Evolutionary conservation across 2,888 invertebrate species (phyloP).

Genomic region (Gerris lacustris): DNA sequence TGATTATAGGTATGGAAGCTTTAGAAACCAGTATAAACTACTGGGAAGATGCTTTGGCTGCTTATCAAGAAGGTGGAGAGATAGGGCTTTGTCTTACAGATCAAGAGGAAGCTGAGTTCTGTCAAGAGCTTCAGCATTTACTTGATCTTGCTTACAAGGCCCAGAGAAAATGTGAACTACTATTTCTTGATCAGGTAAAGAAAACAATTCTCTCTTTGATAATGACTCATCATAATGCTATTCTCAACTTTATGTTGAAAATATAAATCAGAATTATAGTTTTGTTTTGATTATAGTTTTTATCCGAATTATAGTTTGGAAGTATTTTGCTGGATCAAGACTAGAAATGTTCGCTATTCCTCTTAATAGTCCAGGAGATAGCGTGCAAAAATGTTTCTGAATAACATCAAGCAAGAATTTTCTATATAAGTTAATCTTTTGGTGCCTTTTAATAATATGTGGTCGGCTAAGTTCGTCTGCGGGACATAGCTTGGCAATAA

Average conservation of each 20-base stretch:
- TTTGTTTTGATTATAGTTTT: background rate
- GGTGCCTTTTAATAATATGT: too few relatives aligned
- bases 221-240: background rate
- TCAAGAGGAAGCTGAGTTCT: slow-evolving; percentile 79
- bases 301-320: too few relatives aligned
- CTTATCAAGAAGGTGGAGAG: slow-evolving; percentile 52
- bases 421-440: too few relatives aligned
- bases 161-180: slow-evolving; percentile 61
- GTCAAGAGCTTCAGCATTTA: slow-evolving; percentile 63
- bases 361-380: too few relatives aligned
- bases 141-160: slow-evolving; percentile 46
- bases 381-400: too few relatives aligned
- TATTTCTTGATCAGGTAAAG: slow-evolving; percentile 60
- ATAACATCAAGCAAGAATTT: too few relatives aligned
- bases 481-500: too few relatives aligned
- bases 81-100: slow-evolving; percentile 57
- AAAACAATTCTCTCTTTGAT: background rate
- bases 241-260: background rate
- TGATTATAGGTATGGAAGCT: slow-evolving; percentile 69
- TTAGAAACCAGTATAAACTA: slow-evolving; percentile 81
- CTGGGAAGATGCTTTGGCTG: slow-evolving; percentile 87
- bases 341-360: too few relatives aligned
- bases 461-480: too few relatives aligned
- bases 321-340: too few relatives aligned
- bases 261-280: background rate